phyloP scores from a whole-genome alignment of 2,888 invertebrate species.

The Chloroclysta siterata region DNA sequence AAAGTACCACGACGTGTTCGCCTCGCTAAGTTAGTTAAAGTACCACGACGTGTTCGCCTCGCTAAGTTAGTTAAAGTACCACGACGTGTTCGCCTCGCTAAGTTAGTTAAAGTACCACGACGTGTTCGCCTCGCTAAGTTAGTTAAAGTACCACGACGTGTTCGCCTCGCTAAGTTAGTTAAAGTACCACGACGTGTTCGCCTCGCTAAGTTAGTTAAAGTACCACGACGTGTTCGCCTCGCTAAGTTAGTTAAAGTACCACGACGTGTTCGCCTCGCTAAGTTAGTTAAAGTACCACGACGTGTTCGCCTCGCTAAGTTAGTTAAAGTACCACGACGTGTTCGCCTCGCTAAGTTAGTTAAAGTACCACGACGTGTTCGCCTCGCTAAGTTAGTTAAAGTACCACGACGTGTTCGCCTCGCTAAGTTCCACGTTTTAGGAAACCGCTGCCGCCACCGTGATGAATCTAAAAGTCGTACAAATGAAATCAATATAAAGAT shows the following conservation, averaged over 20 bases:
- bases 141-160: slow-evolving; percentile 1
- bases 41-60: slow-evolving; percentile 1
- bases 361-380: slow-evolving; percentile 1
- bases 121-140: slow-evolving; percentile 11
- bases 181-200: slow-evolving; percentile 1
- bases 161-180: slow-evolving; percentile 9
- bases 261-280: slow-evolving; percentile 4
- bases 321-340: slow-evolving; percentile 1
- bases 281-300: slow-evolving; percentile 9
- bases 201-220: slow-evolving; percentile 10
- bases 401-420: slow-evolving; percentile 1
- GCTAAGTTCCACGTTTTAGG: no score
- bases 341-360: slow-evolving; percentile 9
- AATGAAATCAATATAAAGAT: no score
- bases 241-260: slow-evolving; percentile 9
- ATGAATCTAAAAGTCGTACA: neutral
- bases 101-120: slow-evolving; percentile 9
- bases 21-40: slow-evolving; percentile 10
- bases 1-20: slow-evolving; percentile 1
- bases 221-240: slow-evolving; percentile 1
- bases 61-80: slow-evolving; percentile 9
- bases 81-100: slow-evolving; percentile 4
- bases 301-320: slow-evolving; percentile 11
- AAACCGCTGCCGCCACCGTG: neutral
- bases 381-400: slow-evolving; percentile 10